Evolutionary conservation across 23 tunicate species (phyloP).

Genomic region (Botrylloides violaceus): DNA sequence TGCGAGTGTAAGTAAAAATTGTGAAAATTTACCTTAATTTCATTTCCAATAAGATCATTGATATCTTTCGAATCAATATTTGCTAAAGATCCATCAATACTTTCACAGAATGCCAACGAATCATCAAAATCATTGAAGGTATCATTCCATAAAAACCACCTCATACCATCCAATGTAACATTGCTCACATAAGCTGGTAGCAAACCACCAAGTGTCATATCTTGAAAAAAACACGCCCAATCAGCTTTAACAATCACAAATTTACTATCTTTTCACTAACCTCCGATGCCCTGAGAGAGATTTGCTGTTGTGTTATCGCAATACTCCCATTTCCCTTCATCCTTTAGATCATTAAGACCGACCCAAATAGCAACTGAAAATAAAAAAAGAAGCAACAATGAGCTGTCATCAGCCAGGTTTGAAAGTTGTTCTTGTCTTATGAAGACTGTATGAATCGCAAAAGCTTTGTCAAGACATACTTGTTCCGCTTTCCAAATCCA

Average conservation of each 20-base stretch:
- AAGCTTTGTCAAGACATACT: no score
- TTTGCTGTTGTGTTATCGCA: conserved; percentile 23
- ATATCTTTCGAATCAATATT: conserved; percentile 16
- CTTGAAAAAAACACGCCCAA: background rate
- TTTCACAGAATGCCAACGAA: background rate
- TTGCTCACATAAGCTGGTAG: conserved; percentile 12
- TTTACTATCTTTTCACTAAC: no score
- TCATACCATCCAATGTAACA: conserved; percentile 19
- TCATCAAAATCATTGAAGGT: conserved; percentile 4
- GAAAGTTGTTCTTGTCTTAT: no score
- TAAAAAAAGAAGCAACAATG: background rate
- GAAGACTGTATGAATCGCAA: no score
- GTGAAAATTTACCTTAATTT: conserved; percentile 2
- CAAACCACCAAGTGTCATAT: conserved; percentile 23
- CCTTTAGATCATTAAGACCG: conserved; percentile 26
- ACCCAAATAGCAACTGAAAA: conserved; percentile 30
- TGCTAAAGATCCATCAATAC: conserved; percentile 13
- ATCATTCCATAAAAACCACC: conserved; percentile 41
- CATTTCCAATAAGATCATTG: background rate
- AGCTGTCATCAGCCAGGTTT: no score
- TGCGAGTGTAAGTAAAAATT: background rate
- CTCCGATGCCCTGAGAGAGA: conserved; percentile 23
- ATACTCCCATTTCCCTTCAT: conserved; percentile 48
- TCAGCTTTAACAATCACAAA: no score
- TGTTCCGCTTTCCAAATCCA: background rate